Percentiles rank a stretch among this genome's conserved stretches.
These are phyloP conservation scores for Meandrusa payeni DNA, from an alignment of 2,888 invertebrate species.

Conservation along the genomic window DNA sequence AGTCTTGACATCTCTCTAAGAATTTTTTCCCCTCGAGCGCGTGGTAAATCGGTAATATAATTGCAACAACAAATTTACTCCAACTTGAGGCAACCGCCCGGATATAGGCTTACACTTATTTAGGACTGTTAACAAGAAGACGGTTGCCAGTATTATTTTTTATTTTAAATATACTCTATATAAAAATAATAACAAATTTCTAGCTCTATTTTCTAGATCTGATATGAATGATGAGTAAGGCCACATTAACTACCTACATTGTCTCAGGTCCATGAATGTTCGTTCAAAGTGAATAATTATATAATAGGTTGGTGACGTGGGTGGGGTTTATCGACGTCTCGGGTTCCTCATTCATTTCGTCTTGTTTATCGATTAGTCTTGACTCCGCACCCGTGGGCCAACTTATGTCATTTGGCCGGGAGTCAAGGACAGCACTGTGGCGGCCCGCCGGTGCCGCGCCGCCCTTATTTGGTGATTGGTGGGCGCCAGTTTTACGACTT, in stretches of 20 bases:
- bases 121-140: no score
- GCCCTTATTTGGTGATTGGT: slow-evolving; percentile 79
- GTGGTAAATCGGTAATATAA: no score
- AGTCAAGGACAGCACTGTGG: slow-evolving; percentile 74
- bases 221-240: no score
- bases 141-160: no score
- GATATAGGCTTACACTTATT: no score
- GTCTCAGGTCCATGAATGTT: slow-evolving; percentile 49
- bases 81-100: no score
- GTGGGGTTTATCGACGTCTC: slow-evolving; percentile 57
- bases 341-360: slow-evolving; percentile 63
- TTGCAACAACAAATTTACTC: no score
- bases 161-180: no score
- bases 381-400: slow-evolving; percentile 78
- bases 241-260: slow-evolving; percentile 26
- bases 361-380: slow-evolving; percentile 76
- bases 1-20: no score
- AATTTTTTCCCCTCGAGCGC: no score
- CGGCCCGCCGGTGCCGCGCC: slow-evolving; percentile 61
- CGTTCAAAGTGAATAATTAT: slow-evolving; percentile 55
- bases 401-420: slow-evolving; percentile 79
- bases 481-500: slow-evolving; percentile 80
- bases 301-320: slow-evolving; percentile 66
- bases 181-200: no score
- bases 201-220: no score